A percentile compares a stretch with the other conserved stretches of the same genome.
Conservation (phyloP, 2,888 invertebrate genomes). For the Papilio elwesi region DNA sequence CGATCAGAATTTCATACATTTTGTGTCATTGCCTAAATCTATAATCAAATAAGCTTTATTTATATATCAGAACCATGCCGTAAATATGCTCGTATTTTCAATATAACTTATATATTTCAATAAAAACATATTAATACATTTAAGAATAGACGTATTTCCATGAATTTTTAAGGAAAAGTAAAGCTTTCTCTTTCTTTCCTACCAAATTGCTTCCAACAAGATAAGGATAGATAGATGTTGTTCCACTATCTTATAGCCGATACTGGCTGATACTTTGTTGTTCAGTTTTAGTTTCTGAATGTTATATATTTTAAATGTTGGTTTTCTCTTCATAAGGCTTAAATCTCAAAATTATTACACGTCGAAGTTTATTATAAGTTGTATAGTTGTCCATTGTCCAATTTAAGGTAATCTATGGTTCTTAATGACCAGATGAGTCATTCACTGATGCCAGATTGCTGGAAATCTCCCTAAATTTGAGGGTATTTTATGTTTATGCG, state of each 20-base stretch:
- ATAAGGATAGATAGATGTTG: slow-evolving; percentile 7
- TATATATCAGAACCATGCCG: too few species aligned
- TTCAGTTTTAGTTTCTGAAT: not conserved
- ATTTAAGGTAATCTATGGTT: too few species aligned
- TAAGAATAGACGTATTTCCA: not conserved
- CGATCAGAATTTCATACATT: not conserved
- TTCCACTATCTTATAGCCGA: too few species aligned
- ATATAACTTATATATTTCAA: not conserved
- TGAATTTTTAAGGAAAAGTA: not conserved
- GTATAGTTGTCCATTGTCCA: too few species aligned
- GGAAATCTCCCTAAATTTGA: too few species aligned
- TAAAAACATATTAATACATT: not conserved
- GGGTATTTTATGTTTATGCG: too few species aligned
- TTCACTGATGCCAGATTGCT: too few species aligned
- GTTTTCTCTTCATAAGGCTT: too few species aligned
- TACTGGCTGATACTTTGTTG: not conserved
- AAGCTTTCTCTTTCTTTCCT: slow-evolving; percentile 27
- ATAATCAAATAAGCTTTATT: not conserved
- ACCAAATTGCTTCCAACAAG: not conserved
- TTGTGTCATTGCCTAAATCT: slow-evolving; percentile 12
- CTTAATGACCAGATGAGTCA: too few species aligned
- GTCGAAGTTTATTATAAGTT: too few species aligned
- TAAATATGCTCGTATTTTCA: not conserved
- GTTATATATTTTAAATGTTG: too few species aligned
- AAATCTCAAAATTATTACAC: too few species aligned